phyloP scores from a whole-genome alignment of 2,888 invertebrate genomes.

The Eugnorisma glareosa region DNA sequence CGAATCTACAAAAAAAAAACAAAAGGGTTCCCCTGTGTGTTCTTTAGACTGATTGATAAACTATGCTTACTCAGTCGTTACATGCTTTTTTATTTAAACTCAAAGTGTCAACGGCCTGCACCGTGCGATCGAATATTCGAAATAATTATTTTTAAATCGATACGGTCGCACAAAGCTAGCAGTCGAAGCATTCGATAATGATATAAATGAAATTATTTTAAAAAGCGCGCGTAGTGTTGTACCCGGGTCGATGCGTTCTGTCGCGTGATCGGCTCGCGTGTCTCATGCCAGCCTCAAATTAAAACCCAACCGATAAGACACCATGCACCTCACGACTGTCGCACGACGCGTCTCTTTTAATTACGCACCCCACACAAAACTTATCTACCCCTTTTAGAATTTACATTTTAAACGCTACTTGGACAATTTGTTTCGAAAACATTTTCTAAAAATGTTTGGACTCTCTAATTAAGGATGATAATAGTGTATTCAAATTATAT shows the following conservation, averaged over 20 bases:
- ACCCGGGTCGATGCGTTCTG: conserved; percentile 78
- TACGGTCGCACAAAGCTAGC: conserved; percentile 66
- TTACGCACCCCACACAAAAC: conserved; percentile 88
- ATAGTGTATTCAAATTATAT: conserved; percentile 52
- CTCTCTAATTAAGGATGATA: conserved; percentile 63
- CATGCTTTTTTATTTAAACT: conserved; percentile 59
- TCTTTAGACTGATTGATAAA: conserved; percentile 75
- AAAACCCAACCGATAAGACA: conserved; percentile 89
- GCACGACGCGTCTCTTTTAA: conserved; percentile 88
- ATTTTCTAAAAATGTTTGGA: conserved; percentile 60
- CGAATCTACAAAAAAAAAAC: conserved; percentile 78
- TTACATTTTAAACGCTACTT: conserved; percentile 75
- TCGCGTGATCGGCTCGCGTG: conserved; percentile 89
- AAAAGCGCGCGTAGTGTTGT: conserved; percentile 74
- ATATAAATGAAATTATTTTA: conserved; percentile 84
- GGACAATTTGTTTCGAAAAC: conserved; percentile 64
- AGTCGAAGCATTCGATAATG: conserved; percentile 73
- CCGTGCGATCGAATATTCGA: conserved; percentile 55
- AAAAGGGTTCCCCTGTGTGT: conserved; percentile 78
- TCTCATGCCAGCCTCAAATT: conserved; percentile 89
- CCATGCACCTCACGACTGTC: conserved; percentile 88
- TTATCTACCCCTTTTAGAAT: conserved; percentile 85
- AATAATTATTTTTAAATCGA: conserved; percentile 70
- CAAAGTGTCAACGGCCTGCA: conserved; percentile 65
- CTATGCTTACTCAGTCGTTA: conserved; percentile 72